phyloP scores from a whole-genome alignment of 1,140 invertebrate genomes.

The Coenobita brevimanus region DNA sequence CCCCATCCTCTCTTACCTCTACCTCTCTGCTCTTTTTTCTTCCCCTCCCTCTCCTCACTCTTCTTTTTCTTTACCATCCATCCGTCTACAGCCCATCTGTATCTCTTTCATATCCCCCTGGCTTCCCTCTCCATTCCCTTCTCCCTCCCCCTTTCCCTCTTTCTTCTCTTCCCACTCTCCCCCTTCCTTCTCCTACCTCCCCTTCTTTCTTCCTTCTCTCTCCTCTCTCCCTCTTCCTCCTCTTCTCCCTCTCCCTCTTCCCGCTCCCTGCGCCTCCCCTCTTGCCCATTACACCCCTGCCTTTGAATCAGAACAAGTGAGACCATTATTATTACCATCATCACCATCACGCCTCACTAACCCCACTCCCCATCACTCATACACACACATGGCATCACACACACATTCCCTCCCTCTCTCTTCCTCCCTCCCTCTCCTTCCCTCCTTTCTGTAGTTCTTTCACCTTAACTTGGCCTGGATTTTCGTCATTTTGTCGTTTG shows the following conservation, averaged over 20 bases:
- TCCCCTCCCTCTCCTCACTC: too few species aligned
- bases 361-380: background rate
- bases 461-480: too few species aligned
- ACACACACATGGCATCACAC: background rate
- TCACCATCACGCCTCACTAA: background rate
- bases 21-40: too few species aligned
- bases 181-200: background rate
- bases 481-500: background rate
- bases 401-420: background rate
- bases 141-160: too few species aligned
- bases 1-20: too few species aligned
- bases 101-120: too few species aligned
- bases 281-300: background rate
- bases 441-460: background rate
- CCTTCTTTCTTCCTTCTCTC: background rate
- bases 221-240: background rate
- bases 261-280: background rate
- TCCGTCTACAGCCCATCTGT: too few species aligned
- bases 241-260: background rate
- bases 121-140: too few species aligned
- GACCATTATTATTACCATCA: constrained; percentile 3
- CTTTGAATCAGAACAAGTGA: background rate
- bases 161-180: too few species aligned
- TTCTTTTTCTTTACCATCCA: too few species aligned
- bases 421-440: constrained; percentile 9